Conservation (phyloP, 2,888 invertebrate genomes). For the Coleophora flavipennella region DNA sequence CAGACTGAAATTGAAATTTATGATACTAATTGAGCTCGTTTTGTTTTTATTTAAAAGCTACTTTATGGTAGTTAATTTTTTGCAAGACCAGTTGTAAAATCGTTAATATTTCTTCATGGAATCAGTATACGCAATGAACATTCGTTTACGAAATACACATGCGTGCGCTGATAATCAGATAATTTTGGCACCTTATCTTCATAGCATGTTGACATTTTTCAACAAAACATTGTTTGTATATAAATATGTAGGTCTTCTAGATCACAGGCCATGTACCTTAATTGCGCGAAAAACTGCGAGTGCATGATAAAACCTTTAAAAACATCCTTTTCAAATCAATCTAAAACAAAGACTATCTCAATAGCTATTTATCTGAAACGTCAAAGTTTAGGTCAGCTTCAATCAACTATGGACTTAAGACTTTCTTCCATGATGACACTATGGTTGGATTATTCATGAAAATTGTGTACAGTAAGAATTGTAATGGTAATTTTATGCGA, state of each 20-base stretch:
- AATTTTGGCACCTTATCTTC: background rate
- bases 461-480: background rate
- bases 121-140: background rate
- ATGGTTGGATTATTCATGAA: background rate
- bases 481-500: too few relatives aligned
- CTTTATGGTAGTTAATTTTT: background rate
- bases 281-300: background rate
- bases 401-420: background rate
- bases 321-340: background rate
- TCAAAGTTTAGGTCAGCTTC: background rate
- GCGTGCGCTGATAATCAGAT: background rate
- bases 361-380: background rate
- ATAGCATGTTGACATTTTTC: background rate
- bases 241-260: background rate
- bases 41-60: background rate
- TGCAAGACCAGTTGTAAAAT: background rate
- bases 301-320: background rate
- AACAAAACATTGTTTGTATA: too few relatives aligned
- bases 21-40: background rate
- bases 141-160: background rate
- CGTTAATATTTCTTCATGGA: background rate
- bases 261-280: background rate
- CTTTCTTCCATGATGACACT: background rate
- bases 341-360: background rate
- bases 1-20: background rate